Evolutionary conservation across 1,140 invertebrate genomes (phyloP).

Genomic region (Chironomus tepperi): DNA sequence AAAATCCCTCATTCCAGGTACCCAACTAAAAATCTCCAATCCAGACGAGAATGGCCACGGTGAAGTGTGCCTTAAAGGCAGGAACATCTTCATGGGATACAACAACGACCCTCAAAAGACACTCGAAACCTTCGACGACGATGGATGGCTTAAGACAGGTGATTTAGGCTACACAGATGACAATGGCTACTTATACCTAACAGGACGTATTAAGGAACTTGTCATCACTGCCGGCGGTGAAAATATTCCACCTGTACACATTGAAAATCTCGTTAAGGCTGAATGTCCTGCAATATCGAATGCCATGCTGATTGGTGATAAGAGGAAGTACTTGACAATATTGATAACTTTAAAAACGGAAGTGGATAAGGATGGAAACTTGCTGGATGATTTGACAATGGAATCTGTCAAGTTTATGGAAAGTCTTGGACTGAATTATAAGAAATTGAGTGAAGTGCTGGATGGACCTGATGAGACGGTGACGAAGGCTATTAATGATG

Average conservation of each 20-base stretch:
- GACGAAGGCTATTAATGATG: slow-evolving; percentile 57
- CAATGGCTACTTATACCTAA: slow-evolving; percentile 63
- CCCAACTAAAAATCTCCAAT: slow-evolving; percentile 55
- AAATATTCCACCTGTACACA: slow-evolving; percentile 73
- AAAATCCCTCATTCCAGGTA: slow-evolving; percentile 39
- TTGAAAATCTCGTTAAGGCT: slow-evolving; percentile 66
- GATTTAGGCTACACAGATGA: slow-evolving; percentile 66
- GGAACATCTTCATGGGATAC: slow-evolving; percentile 82
- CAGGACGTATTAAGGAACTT: slow-evolving; percentile 72
- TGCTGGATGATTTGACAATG: slow-evolving; percentile 53
- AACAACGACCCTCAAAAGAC: slow-evolving; percentile 66
- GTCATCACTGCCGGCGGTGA: slow-evolving; percentile 85
- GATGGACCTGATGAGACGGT: slow-evolving; percentile 36
- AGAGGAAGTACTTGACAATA: slow-evolving; percentile 69
- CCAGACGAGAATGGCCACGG: slow-evolving; percentile 58
- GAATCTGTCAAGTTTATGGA: slow-evolving; percentile 57
- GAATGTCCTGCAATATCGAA: slow-evolving; percentile 65
- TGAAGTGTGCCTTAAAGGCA: slow-evolving; percentile 50
- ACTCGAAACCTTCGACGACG: slow-evolving; percentile 54
- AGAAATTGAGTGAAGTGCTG: slow-evolving; percentile 1
- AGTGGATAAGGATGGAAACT: slow-evolving; percentile 53
- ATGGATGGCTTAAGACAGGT: slow-evolving; percentile 69
- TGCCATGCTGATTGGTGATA: slow-evolving; percentile 76
- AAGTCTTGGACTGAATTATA: slow-evolving; percentile 27
- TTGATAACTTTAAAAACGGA: slow-evolving; percentile 71